Conservation (phyloP, 2,113 vertebrate species). For the Oriolus oriolus region DNA sequence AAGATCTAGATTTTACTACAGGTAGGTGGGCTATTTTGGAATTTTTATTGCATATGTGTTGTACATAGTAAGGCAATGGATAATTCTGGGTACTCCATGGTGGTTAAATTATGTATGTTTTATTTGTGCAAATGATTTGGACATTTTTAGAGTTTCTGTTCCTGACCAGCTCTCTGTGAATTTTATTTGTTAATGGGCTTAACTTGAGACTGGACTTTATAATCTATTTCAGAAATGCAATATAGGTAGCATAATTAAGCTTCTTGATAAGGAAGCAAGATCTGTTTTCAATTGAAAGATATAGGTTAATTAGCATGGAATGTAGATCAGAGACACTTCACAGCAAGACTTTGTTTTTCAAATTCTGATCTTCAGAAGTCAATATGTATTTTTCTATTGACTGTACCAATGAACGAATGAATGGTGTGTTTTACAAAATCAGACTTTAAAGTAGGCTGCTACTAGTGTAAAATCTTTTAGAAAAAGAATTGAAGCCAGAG, state of each 20-base stretch:
- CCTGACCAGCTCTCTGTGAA: background rate
- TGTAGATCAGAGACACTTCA: background rate
- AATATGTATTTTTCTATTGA: background rate
- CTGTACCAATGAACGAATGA: background rate
- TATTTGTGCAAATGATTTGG: background rate
- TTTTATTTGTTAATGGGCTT: background rate
- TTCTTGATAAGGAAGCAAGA: background rate
- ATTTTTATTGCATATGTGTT: background rate
- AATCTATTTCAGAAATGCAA: background rate
- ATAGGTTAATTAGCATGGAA: constrained; percentile 10
- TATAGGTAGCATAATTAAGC: constrained; percentile 8
- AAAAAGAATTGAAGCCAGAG: background rate
- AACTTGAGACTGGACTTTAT: background rate
- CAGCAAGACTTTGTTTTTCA: background rate
- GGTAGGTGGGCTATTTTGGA: background rate
- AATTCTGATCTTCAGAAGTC: background rate
- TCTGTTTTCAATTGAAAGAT: background rate
- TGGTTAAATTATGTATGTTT: background rate
- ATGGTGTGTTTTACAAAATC: background rate
- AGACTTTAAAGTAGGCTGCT: background rate
- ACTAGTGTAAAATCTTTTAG: background rate
- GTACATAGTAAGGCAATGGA: background rate
- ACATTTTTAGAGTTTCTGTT: background rate
- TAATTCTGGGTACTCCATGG: background rate
- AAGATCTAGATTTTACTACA: background rate